Percentiles rank a stretch among this genome's conserved stretches.
These are phyloP conservation scores for Heterodera schachtii DNA, from an alignment of 1,140 invertebrate genomes.

Conservation along the genomic window DNA sequence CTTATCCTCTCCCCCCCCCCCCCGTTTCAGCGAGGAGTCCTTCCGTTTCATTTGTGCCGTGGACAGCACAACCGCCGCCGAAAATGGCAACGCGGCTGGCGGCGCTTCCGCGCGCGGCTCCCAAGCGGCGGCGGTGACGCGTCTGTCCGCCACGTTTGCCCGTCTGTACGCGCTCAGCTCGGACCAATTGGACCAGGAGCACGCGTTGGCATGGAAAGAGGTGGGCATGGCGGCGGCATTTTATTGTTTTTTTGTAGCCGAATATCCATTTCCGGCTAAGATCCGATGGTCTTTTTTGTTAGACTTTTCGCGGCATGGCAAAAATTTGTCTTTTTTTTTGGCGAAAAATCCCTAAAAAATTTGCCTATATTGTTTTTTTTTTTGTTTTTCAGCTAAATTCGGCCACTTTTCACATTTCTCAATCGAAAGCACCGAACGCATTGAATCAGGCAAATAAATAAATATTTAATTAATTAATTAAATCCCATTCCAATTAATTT, in stretches of 20 bases:
- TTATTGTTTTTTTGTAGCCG: constrained; percentile 29
- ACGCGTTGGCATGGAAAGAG: constrained; percentile 52
- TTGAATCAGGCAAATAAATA: constrained; percentile 38
- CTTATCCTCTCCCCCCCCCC: too few species aligned
- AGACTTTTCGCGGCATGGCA: too few species aligned
- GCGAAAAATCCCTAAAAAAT: too few species aligned
- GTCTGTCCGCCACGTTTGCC: constrained; percentile 24
- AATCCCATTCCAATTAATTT: too few species aligned
- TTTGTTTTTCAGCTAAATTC: constrained; percentile 50
- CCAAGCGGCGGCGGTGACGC: constrained; percentile 1
- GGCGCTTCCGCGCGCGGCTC: neutral
- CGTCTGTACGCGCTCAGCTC: constrained; percentile 35
- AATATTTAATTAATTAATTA: too few species aligned
- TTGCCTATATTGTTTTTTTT: too few species aligned
- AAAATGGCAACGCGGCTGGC: constrained; percentile 11
- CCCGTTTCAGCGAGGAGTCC: constrained; percentile 49
- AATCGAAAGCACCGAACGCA: constrained; percentile 58
- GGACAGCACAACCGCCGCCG: neutral
- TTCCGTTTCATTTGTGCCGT: constrained; percentile 57
- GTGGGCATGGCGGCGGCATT: constrained; percentile 28
- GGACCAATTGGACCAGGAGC: constrained; percentile 49
- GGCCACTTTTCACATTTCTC: constrained; percentile 48
- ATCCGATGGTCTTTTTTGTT: too few species aligned
- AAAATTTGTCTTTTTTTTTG: too few species aligned
- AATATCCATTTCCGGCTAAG: too few species aligned